Evolutionary conservation across 2,797 vertebrate species (phyloP), one percentile per base, ranked within the genome.

Genomic region (Sebastes oblongus): DNA sequence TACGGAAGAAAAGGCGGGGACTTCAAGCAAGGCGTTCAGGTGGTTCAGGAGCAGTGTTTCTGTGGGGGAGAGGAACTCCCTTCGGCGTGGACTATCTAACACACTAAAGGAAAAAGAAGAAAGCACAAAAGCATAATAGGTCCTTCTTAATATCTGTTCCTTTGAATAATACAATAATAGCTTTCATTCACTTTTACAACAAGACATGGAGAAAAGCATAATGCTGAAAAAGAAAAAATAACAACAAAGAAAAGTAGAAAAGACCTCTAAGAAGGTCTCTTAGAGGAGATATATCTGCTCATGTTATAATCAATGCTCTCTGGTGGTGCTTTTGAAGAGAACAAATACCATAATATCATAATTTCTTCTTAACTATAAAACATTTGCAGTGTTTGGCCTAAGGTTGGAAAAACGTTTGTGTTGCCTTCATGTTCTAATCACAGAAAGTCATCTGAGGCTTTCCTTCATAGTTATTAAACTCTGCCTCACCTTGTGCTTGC

Each of bases 381-480:
- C 8, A 56, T 77, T 71, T 71, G 7, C 67, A 25, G 22, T 39
- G 30, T 39, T 14, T 18, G 18, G 16, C 46, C 7, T 50, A 27
- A 32, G 32, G 6, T 75, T 56, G 50, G 12, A 62, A 76, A 72
- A 65, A 50, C 4, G 3, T 67, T 29, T 50, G 42, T 56, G 22
- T 39, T 78, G 6, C n/a, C 18, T 69, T 78, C 16, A 61, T 66
- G 30, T 64, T 56, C 55, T 32, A 74, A 60, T 16, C n/a, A 24
- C 12, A 70, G 34, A 52, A 72, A 77, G 10, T 42, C 9, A 60
- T 67, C 54, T 34, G 32, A 70, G 24, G 27, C 22, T 79, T 77
- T 77, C 36, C 29, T 66, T 60, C 9, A 4, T 1, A 32, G 62
- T 25, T 56, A 76, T 72, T 56, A 62, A 74, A 79, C 73, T 79